A percentile compares a stretch with the other conserved stretches of the same genome.
Conservation (phyloP, 2,888 invertebrate species). For the Plebejus argus region DNA sequence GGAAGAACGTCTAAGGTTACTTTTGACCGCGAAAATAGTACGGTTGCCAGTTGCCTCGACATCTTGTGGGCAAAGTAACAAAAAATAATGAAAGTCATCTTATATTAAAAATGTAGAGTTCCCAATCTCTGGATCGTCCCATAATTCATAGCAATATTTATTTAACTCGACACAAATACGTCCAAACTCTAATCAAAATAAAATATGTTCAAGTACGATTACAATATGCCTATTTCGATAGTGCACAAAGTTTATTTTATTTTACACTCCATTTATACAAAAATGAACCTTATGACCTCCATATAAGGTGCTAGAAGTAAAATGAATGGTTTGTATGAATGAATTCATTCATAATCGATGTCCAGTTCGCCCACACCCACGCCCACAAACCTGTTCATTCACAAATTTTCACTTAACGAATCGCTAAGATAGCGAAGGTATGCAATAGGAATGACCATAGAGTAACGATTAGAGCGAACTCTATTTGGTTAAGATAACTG, state of each 20-base stretch:
- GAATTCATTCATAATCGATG: slow-evolving; percentile 22
- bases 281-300: neutral
- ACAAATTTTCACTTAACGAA: slow-evolving; percentile 28
- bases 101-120: neutral
- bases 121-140: neutral
- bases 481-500: neutral
- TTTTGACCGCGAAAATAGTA: too few relatives aligned
- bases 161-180: neutral
- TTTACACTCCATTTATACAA: neutral
- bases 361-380: slow-evolving; percentile 14
- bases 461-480: neutral
- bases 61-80: too few relatives aligned
- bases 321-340: neutral
- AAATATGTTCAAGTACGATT: neutral
- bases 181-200: neutral
- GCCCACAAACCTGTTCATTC: slow-evolving; percentile 26
- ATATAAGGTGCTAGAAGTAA: neutral
- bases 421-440: slow-evolving; percentile 8
- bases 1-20: too few relatives aligned
- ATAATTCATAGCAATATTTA: neutral
- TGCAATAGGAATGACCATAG: slow-evolving; percentile 3
- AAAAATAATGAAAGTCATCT: too few relatives aligned
- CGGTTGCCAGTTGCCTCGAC: too few relatives aligned
- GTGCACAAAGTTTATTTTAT: neutral
- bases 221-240: neutral